These are phyloP conservation scores for Nanorana parkeri DNA, from an alignment of 2,113 vertebrate species.

Conservation along the genomic window DNA sequence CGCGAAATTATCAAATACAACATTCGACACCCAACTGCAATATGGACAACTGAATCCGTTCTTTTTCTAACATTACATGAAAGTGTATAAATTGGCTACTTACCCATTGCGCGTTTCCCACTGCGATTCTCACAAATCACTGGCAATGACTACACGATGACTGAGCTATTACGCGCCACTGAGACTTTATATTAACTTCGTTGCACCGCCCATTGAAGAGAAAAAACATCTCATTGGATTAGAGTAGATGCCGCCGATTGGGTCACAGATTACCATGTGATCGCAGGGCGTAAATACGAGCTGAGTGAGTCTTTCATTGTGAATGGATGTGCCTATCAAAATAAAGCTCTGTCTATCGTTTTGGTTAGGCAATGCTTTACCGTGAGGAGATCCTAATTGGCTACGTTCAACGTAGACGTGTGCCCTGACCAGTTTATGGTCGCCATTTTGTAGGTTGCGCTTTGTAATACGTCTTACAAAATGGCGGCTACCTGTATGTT, in stretches of 20 bases:
- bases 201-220: background rate
- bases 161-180: background rate
- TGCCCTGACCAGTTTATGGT: background rate
- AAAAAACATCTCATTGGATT: background rate
- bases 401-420: too few species aligned
- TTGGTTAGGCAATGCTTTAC: too few species aligned
- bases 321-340: background rate
- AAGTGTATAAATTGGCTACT: background rate
- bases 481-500: background rate
- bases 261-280: background rate
- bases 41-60: too few species aligned
- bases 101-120: slow-evolving; percentile 8
- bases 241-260: background rate
- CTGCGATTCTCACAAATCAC: background rate
- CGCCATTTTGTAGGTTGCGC: slow-evolving; percentile 4
- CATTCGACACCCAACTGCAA: too few species aligned
- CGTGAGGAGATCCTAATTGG: too few species aligned
- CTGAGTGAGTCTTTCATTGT: background rate
- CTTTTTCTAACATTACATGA: too few species aligned
- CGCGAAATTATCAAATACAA: too few species aligned
- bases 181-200: background rate
- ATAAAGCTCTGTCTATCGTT: too few species aligned
- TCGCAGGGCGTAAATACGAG: too few species aligned
- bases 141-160: background rate
- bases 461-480: background rate